phyloP scores from a whole-genome alignment of 2,888 invertebrate genomes.

The Aphrophora alni region DNA sequence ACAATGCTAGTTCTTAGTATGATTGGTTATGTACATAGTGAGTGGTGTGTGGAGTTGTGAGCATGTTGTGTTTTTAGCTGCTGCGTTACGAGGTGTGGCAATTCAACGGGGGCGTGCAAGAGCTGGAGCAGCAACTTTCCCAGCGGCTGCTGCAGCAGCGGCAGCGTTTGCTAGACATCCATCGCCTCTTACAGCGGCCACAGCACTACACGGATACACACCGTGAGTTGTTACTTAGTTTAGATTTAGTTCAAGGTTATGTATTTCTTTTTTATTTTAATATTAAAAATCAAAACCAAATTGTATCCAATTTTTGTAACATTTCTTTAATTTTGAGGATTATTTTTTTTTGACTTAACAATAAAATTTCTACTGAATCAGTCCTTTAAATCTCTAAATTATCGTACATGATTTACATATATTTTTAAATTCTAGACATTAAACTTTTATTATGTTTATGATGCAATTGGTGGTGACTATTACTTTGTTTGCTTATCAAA shows the following conservation, averaged over 20 bases:
- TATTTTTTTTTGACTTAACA: no score
- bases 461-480: no score
- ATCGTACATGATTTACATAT: no score
- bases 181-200: constrained; percentile 69
- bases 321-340: no score
- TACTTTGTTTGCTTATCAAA: no score
- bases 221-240: constrained; percentile 70
- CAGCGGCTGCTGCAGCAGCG: constrained; percentile 74
- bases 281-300: no score
- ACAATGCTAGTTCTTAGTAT: background rate
- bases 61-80: constrained; percentile 63
- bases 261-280: no score
- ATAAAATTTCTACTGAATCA: no score
- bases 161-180: constrained; percentile 72
- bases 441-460: no score
- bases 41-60: constrained; percentile 38
- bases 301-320: no score
- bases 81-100: constrained; percentile 82
- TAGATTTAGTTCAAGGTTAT: background rate
- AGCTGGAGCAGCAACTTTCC: constrained; percentile 61
- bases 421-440: no score
- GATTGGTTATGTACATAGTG: constrained; percentile 32
- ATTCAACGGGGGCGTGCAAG: constrained; percentile 78
- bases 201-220: constrained; percentile 86
- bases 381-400: no score